A percentile compares a stretch with the other conserved stretches of the same genome.
These are phyloP conservation scores for Drosophila demipolita DNA, from an alignment of 2,888 invertebrate genomes.

Conservation along the genomic window DNA sequence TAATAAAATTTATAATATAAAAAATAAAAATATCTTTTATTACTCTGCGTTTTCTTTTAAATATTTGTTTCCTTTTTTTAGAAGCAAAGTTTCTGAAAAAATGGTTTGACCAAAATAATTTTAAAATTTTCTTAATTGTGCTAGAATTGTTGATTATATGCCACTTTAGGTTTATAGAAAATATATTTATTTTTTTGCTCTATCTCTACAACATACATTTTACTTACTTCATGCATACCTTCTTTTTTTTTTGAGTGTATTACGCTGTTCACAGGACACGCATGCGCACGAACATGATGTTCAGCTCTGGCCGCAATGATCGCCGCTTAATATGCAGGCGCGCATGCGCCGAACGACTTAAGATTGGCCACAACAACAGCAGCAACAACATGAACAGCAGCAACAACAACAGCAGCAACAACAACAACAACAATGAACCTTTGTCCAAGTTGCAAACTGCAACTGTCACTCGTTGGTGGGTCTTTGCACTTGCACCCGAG, in stretches of 20 bases:
- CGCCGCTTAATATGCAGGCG: conserved; percentile 77
- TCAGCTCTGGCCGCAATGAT: conserved; percentile 39
- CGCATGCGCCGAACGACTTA: conserved; percentile 75
- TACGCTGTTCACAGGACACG: conserved; percentile 39
- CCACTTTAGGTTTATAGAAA: too few relatives aligned
- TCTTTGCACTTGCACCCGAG: conserved; percentile 62
- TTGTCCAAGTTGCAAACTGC: conserved; percentile 42
- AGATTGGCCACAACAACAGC: conserved; percentile 59
- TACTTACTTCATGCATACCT: too few relatives aligned
- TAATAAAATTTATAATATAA: too few relatives aligned
- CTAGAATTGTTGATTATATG: too few relatives aligned
- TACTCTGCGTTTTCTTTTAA: too few relatives aligned
- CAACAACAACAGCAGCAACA: conserved; percentile 41
- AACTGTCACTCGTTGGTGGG: conserved; percentile 55
- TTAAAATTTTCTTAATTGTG: too few relatives aligned
- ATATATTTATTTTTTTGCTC: too few relatives aligned
- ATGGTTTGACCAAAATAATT: too few relatives aligned
- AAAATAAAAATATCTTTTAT: too few relatives aligned
- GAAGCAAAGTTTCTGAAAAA: too few relatives aligned
- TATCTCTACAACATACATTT: too few relatives aligned
- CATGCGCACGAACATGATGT: conserved; percentile 58
- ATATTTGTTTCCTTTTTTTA: too few relatives aligned
- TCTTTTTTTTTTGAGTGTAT: neutral
- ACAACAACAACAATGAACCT: conserved; percentile 10
- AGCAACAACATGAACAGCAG: conserved; percentile 35